These are phyloP conservation scores for Drosophila quasianomalipes DNA, from an alignment of 2,888 invertebrate species.

Conservation along the genomic window DNA sequence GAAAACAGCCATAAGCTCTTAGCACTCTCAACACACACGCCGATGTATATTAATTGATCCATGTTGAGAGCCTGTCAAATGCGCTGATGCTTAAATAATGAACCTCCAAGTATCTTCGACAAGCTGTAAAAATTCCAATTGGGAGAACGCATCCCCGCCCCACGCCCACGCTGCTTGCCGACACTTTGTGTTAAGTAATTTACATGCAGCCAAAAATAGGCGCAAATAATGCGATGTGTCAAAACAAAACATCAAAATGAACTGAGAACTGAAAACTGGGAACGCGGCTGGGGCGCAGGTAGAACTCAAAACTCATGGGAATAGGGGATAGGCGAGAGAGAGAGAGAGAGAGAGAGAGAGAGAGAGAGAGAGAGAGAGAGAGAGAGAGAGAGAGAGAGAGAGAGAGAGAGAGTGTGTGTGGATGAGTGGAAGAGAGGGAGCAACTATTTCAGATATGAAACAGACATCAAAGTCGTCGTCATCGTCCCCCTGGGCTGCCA, in stretches of 20 bases:
- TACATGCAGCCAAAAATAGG: slow-evolving; percentile 68
- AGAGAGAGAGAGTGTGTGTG: not conserved
- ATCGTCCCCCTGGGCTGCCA: slow-evolving; percentile 58
- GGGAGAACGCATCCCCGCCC: slow-evolving; percentile 9
- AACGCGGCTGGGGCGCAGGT: slow-evolving; percentile 18
- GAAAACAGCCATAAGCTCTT: slow-evolving; percentile 68
- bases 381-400: not conserved
- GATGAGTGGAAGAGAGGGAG: slow-evolving; percentile 5
- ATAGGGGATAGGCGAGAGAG: not conserved
- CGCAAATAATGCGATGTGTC: slow-evolving; percentile 73
- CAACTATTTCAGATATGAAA: slow-evolving; percentile 31
- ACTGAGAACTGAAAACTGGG: slow-evolving; percentile 4
- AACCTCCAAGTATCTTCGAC: slow-evolving; percentile 35
- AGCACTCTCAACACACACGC: slow-evolving; percentile 49
- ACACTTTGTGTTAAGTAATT: slow-evolving; percentile 63
- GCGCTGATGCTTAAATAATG: slow-evolving; percentile 65
- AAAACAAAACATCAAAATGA: slow-evolving; percentile 79
- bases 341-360: not conserved
- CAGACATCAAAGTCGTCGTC: slow-evolving; percentile 67
- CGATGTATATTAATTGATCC: slow-evolving; percentile 77
- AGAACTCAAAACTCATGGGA: slow-evolving; percentile 39
- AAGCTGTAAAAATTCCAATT: slow-evolving; percentile 65
- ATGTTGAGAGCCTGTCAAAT: slow-evolving; percentile 74
- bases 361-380: not conserved
- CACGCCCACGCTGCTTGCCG: slow-evolving; percentile 4